Evolutionary conservation across 2,797 vertebrate genomes (phyloP).

Genomic region (Alectoris magna): DNA sequence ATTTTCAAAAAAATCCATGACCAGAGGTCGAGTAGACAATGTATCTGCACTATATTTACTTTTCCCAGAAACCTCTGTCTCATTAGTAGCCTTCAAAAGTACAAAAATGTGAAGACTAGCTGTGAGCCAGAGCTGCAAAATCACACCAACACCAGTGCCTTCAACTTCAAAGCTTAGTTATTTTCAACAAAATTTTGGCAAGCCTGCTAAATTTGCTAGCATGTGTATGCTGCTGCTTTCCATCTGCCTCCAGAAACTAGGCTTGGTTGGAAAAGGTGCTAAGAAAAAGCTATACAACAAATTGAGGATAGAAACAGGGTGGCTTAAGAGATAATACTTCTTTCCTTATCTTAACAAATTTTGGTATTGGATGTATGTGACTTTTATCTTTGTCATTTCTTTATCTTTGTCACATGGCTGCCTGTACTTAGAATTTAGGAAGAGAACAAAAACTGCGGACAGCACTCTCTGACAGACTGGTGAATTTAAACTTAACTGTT

Average conservation of each 20-base stretch:
- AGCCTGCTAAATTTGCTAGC: background rate
- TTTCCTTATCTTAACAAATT: background rate
- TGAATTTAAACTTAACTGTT: background rate
- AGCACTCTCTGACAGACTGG: background rate
- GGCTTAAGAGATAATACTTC: background rate
- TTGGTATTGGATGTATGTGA: background rate
- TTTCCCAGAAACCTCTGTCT: conserved; percentile 16
- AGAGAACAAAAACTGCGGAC: background rate
- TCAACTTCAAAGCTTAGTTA: conserved; percentile 19
- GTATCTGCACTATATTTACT: background rate
- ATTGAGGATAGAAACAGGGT: background rate
- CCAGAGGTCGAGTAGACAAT: background rate
- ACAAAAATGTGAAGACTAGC: background rate
- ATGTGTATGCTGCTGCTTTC: background rate
- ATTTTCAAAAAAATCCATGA: background rate
- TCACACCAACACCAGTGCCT: background rate
- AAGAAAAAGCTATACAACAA: background rate
- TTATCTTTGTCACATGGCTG: background rate
- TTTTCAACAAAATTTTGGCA: conserved; percentile 15
- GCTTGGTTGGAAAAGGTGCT: background rate
- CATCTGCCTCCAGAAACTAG: background rate
- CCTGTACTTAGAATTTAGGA: background rate
- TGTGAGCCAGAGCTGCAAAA: conserved; percentile 18
- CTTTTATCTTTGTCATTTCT: background rate
- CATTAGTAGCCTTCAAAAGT: conserved; percentile 24